phyloP scores from a whole-genome alignment of 2,797 vertebrate genomes.

The Neosalanx taihuensis region DNA sequence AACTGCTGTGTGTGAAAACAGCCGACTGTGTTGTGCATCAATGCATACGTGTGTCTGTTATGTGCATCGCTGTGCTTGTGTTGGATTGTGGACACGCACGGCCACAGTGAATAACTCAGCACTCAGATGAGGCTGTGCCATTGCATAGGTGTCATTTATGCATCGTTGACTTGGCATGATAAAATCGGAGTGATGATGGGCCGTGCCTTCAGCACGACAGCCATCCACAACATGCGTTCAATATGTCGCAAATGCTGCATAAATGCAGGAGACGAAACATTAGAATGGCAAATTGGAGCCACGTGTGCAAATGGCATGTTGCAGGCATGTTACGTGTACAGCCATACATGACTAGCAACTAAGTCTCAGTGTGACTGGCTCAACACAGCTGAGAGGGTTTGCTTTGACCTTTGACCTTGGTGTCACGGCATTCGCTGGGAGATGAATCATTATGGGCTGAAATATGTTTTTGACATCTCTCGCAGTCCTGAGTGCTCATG shows the following conservation, averaged over 20 bases:
- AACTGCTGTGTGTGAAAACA: slow-evolving; percentile 41
- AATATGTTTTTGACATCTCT: not conserved
- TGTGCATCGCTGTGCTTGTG: slow-evolving; percentile 13
- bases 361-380: not conserved
- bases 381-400: not conserved
- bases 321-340: not conserved
- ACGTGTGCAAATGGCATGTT: not conserved
- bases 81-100: not conserved
- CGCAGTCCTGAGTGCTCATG: not conserved
- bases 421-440: not conserved
- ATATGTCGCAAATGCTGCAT: not conserved
- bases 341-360: not conserved
- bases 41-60: not conserved
- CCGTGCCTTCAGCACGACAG: not conserved
- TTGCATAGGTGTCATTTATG: not conserved
- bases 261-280: not conserved
- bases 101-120: not conserved
- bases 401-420: not conserved
- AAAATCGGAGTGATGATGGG: not conserved
- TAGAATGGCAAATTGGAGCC: not conserved
- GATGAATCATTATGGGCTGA: not conserved
- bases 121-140: not conserved
- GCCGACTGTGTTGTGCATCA: slow-evolving; percentile 11
- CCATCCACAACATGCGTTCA: not conserved
- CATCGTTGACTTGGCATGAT: not conserved